Evolutionary conservation across 2,888 invertebrate genomes (phyloP).

Genomic region (Polia nebulosa): DNA sequence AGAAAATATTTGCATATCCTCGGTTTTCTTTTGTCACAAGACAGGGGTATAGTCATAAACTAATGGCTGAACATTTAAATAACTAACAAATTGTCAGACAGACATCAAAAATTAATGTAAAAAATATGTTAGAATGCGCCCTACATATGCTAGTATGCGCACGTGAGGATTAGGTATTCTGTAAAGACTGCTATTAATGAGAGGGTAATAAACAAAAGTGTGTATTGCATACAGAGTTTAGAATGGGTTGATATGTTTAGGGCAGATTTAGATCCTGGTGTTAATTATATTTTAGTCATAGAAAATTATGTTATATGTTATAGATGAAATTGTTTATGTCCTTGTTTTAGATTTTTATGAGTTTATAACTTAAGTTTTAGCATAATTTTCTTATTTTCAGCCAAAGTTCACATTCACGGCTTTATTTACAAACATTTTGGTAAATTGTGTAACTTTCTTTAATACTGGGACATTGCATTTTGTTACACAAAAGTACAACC

Average conservation of each 20-base stretch:
- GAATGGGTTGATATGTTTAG: conserved; percentile 38
- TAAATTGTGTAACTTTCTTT: conserved; percentile 30
- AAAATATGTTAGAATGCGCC: conserved; percentile 30
- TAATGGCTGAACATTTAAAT: conserved; percentile 28
- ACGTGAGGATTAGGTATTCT: conserved; percentile 48
- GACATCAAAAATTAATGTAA: conserved; percentile 64
- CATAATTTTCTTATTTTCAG: conserved; percentile 70
- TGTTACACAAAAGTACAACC: neutral
- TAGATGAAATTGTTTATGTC: conserved; percentile 86
- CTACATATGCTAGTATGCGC: too few species aligned
- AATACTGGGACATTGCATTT: conserved; percentile 10
- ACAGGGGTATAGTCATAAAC: conserved; percentile 3
- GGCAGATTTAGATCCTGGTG: conserved; percentile 61
- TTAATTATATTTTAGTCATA: conserved; percentile 74
- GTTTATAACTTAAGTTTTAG: conserved; percentile 79
- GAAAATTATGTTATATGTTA: conserved; percentile 81
- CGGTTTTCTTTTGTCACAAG: conserved; percentile 34
- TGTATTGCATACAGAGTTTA: conserved; percentile 40
- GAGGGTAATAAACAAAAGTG: conserved; percentile 37
- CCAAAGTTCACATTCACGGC: conserved; percentile 78
- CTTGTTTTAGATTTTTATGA: conserved; percentile 85
- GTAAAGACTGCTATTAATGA: conserved; percentile 61
- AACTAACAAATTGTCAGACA: conserved; percentile 62
- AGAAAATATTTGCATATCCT: conserved; percentile 28
- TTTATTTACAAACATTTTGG: conserved; percentile 56